Conservation (phyloP, 2,888 invertebrate genomes). For the Idaea aversata region DNA sequence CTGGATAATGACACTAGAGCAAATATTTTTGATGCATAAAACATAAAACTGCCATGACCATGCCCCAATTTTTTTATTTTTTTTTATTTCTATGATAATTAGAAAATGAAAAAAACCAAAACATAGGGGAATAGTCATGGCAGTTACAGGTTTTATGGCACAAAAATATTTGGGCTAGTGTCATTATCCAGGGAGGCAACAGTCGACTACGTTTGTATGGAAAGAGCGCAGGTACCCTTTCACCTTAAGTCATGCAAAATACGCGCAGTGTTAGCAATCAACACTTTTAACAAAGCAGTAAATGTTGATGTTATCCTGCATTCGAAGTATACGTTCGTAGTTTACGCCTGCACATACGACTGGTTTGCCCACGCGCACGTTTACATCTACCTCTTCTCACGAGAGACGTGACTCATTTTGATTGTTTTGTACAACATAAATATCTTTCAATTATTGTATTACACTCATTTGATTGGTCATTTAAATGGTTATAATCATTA, state of each 20-base stretch:
- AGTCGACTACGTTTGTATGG: too few relatives aligned
- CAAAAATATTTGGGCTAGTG: too few relatives aligned
- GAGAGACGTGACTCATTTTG: constrained; percentile 55
- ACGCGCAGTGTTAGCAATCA: not conserved
- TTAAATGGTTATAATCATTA: not conserved
- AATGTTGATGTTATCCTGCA: constrained; percentile 1
- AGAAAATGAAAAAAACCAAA: too few relatives aligned
- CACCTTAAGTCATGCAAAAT: not conserved
- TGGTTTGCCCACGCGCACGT: constrained; percentile 60
- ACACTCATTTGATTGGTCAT: not conserved
- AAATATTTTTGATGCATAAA: too few relatives aligned
- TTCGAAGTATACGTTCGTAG: constrained; percentile 23
- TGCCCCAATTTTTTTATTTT: too few relatives aligned
- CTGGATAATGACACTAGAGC: too few relatives aligned
- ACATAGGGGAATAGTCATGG: too few relatives aligned
- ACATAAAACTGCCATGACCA: too few relatives aligned
- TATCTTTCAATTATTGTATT: constrained; percentile 23
- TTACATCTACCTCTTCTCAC: constrained; percentile 49
- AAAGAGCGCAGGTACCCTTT: too few relatives aligned
- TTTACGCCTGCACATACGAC: constrained; percentile 52
- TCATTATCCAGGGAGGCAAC: too few relatives aligned
- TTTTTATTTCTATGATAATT: too few relatives aligned
- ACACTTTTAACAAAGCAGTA: not conserved
- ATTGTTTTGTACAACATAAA: constrained; percentile 49
- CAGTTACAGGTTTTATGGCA: too few relatives aligned